Evolutionary conservation across 2,113 vertebrate genomes (phyloP), one percentile per base, ranked within the genome.

Genomic region (Maylandia zebra): DNA sequence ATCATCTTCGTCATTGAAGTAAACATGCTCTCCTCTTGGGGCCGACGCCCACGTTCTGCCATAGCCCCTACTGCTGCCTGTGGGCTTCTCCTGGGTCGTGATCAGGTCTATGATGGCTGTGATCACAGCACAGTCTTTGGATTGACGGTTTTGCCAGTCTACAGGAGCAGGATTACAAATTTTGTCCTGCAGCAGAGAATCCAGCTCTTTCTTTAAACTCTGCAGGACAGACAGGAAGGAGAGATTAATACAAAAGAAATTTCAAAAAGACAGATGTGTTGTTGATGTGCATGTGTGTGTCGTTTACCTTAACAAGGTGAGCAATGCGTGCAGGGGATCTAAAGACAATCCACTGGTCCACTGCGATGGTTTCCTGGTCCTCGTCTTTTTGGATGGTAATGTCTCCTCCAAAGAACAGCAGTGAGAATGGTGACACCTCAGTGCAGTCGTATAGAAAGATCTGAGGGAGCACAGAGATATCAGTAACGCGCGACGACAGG

Each of bases 361-460:
- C 98, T 5, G 99, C 97, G 0, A 99, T 97, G 12, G 98, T 99
- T 64, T 99, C 99, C 93, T 99, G 98, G 81, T 96, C 98, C 3
- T 97, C 96, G 12, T 99, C 99, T 85, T 97, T 99, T 96, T 99
- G 98, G 91, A 99, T 99, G 86, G 97, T 98, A 93, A 99, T 98
- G 86, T 99, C 97, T 22, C 99, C 99, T 59, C 99, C 99, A 0
- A 99, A 99, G 95, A 99, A 99, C 81, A 99, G 92, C 24, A 99
- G 97, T 1, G 98, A 99, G 93, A 99, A 99, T 0, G 99, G 98
- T n/a, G 99, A 99, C 32, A 99, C 98, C 90, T 99, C 99, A 0
- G 98, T 99, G 84, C 99, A 99, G 61, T 99, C 98, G 30, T 99
- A 99, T 88, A 99, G 94, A 94, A 99, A 99, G 91, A 99, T 99